These are phyloP conservation scores for Drosophila putrida DNA, from an alignment of 2,888 invertebrate genomes.

Conservation along the genomic window DNA sequence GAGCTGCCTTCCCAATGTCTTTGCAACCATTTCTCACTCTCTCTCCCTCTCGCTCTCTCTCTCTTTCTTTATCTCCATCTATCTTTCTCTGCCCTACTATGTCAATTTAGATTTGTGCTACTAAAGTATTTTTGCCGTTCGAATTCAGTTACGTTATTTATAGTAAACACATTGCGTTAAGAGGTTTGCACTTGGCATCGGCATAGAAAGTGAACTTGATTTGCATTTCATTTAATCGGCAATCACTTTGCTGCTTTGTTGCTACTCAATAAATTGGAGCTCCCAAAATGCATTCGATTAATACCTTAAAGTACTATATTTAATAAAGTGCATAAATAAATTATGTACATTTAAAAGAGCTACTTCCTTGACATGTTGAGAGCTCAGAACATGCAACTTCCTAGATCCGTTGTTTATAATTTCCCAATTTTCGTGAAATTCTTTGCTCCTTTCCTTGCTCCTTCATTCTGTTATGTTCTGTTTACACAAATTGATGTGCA, in stretches of 20 bases:
- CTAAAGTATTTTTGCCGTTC: slow-evolving; percentile 21
- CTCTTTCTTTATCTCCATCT: not conserved
- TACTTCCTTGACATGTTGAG: not conserved
- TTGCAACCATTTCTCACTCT: slow-evolving; percentile 25
- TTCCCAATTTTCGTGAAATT: slow-evolving; percentile 11
- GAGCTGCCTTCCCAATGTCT: slow-evolving; percentile 72
- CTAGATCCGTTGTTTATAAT: slow-evolving; percentile 24
- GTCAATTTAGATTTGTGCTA: slow-evolving; percentile 14
- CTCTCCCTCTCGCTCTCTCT: not conserved
- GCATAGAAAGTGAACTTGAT: slow-evolving; percentile 43
- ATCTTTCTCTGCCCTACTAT: not conserved
- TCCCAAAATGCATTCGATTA: slow-evolving; percentile 9
- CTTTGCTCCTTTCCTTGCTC: not conserved
- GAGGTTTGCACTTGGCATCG: slow-evolving; percentile 44
- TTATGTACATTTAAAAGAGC: slow-evolving; percentile 4
- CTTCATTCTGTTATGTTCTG: not conserved
- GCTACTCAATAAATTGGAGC: slow-evolving; percentile 4
- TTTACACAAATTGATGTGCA: slow-evolving; percentile 50
- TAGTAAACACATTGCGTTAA: slow-evolving; percentile 51
- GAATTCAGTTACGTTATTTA: slow-evolving; percentile 65
- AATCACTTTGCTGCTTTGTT: slow-evolving; percentile 40
- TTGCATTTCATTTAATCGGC: slow-evolving; percentile 48
- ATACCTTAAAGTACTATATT: not conserved
- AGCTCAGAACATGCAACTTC: slow-evolving; percentile 5
- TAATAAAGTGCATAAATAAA: slow-evolving; percentile 19